These are phyloP conservation scores for Rhinophrynus dorsalis DNA, from an alignment of 2,797 vertebrate species.

Conservation along the genomic window DNA sequence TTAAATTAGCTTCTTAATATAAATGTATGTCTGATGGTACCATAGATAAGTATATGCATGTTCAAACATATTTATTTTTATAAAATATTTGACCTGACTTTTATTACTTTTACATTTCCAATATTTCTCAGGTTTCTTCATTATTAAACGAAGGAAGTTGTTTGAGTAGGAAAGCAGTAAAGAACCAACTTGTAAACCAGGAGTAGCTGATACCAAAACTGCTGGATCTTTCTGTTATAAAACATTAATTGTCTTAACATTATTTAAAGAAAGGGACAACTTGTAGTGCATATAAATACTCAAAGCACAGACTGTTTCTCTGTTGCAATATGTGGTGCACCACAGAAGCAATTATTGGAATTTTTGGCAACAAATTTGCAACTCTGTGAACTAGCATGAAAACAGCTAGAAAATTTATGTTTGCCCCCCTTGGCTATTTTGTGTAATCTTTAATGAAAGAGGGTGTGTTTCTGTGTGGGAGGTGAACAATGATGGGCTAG, in stretches of 20 bases:
- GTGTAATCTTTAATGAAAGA: conserved; percentile 1
- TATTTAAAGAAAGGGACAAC: conserved; percentile 47
- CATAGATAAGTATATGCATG: no score
- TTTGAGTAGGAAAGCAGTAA: conserved; percentile 34
- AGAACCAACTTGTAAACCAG: conserved; percentile 53
- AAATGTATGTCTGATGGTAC: no score
- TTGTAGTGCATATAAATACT: conserved; percentile 43
- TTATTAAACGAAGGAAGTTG: conserved; percentile 44
- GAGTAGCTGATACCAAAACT: conserved; percentile 55
- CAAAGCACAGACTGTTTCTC: conserved; percentile 54
- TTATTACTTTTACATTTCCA: no score
- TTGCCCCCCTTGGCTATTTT: conserved; percentile 28
- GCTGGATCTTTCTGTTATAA: conserved; percentile 50
- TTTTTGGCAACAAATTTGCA: conserved; percentile 52
- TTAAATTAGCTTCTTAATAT: no score
- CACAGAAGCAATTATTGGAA: conserved; percentile 53
- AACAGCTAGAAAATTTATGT: conserved; percentile 22
- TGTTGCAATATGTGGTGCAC: conserved; percentile 56
- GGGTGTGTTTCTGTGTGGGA: conserved; percentile 28
- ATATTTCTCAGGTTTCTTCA: no score
- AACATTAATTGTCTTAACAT: conserved; percentile 42
- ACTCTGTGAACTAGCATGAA: conserved; percentile 2
- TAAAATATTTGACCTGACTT: no score
- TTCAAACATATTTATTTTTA: no score
- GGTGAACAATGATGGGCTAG: conserved; percentile 11